Conservation (phyloP, 2,797 vertebrate species). For the Holocentrus rufus region DNA sequence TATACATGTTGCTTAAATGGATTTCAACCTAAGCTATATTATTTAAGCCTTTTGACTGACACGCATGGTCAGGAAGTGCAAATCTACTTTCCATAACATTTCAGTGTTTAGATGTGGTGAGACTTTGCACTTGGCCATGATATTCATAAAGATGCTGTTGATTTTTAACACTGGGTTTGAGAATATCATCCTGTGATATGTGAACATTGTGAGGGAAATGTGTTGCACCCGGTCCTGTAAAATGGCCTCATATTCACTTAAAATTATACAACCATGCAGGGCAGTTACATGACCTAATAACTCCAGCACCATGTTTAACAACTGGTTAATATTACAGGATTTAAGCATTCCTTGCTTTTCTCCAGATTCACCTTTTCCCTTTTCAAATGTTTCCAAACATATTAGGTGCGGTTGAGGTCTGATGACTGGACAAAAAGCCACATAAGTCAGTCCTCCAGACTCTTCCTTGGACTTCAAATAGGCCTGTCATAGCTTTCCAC, state of each 20-base stretch:
- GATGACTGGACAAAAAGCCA: too few species aligned
- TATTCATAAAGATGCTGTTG: not conserved
- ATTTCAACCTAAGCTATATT: too few species aligned
- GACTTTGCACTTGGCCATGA: not conserved
- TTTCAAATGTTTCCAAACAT: too few species aligned
- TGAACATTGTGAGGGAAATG: not conserved
- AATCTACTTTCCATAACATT: too few species aligned
- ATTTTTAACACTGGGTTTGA: not conserved
- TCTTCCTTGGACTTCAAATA: not conserved
- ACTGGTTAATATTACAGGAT: not conserved
- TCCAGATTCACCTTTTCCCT: not conserved
- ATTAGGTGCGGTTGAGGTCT: too few species aligned
- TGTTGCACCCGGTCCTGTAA: conserved; percentile 10
- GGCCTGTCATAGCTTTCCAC: too few species aligned
- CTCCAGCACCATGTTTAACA: conserved; percentile 18
- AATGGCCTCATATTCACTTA: not conserved
- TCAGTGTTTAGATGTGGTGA: too few species aligned
- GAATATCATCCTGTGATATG: not conserved
- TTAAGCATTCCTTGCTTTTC: not conserved
- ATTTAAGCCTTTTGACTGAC: too few species aligned
- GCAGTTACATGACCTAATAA: conserved; percentile 18
- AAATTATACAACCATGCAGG: conserved; percentile 1
- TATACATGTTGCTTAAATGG: too few species aligned
- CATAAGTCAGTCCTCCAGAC: too few species aligned
- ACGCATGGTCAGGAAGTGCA: too few species aligned